Evolutionary conservation across 2,797 vertebrate species (phyloP).

Genomic region (Squalus acanthias): DNA sequence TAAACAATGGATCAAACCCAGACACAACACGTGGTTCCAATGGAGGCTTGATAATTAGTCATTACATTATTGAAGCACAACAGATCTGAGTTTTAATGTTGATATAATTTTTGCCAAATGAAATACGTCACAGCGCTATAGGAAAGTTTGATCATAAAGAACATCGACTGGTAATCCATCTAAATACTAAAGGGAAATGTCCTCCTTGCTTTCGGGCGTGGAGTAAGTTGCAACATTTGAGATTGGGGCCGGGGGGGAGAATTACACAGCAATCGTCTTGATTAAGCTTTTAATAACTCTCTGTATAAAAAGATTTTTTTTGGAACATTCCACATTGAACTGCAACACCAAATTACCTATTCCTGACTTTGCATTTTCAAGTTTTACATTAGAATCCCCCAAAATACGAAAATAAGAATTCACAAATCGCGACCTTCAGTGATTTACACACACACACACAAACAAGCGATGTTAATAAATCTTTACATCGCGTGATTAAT

Average conservation of each 20-base stretch:
- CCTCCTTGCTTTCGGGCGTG: background rate
- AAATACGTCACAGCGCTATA: background rate
- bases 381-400: background rate
- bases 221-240: background rate
- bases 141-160: background rate
- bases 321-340: background rate
- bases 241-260: background rate
- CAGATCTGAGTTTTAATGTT: background rate
- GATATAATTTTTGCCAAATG: background rate
- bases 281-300: background rate
- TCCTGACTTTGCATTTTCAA: background rate
- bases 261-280: no score
- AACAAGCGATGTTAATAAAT: background rate
- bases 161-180: background rate
- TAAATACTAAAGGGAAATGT: background rate
- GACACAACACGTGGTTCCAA: conserved; percentile 11
- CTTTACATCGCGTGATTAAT: background rate
- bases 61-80: background rate
- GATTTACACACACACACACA: background rate
- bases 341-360: background rate
- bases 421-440: background rate
- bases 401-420: background rate
- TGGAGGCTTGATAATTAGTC: background rate
- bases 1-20: conserved; percentile 32
- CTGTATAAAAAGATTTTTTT: background rate